Evolutionary conservation across 37 sponge, comb jelly and placozoan species (phyloP).

Genomic region (Petrosia ficiformis): DNA sequence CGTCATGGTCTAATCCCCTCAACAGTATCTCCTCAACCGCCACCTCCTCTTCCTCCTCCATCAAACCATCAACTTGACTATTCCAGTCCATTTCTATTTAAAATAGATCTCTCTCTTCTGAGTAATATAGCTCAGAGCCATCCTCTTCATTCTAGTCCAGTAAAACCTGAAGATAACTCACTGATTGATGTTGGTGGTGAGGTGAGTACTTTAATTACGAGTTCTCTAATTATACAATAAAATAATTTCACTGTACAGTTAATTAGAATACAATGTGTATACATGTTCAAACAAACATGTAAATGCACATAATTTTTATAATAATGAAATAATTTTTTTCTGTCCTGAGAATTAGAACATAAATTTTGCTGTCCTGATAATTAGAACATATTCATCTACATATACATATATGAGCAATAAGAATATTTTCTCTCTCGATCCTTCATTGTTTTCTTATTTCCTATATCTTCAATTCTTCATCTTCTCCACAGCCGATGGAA

Average conservation of each 20-base stretch:
- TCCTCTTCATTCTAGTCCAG: neutral
- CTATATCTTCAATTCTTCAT: too few species aligned
- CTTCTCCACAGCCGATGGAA: neutral
- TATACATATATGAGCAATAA: too few species aligned
- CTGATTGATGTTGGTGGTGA: neutral
- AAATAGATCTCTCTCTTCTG: conserved; percentile 22
- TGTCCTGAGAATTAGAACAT: too few species aligned
- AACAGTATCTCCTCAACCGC: conserved; percentile 17
- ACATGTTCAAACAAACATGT: neutral
- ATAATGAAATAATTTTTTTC: neutral
- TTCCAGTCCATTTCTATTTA: conserved; percentile 36
- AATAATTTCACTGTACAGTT: neutral
- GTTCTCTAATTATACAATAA: neutral
- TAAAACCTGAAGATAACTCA: neutral
- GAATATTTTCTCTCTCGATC: too few species aligned
- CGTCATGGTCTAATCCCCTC: conserved; percentile 16
- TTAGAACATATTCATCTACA: too few species aligned
- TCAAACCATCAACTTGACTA: conserved; percentile 23
- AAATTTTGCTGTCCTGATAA: too few species aligned
- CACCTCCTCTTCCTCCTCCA: conserved; percentile 10
- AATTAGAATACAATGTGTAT: neutral
- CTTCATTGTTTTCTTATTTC: too few species aligned
- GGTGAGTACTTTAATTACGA: neutral
- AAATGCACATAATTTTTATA: neutral
- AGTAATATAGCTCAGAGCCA: neutral